phyloP scores from a whole-genome alignment of 2,888 invertebrate genomes.

The Pterobdella sp. region DNA sequence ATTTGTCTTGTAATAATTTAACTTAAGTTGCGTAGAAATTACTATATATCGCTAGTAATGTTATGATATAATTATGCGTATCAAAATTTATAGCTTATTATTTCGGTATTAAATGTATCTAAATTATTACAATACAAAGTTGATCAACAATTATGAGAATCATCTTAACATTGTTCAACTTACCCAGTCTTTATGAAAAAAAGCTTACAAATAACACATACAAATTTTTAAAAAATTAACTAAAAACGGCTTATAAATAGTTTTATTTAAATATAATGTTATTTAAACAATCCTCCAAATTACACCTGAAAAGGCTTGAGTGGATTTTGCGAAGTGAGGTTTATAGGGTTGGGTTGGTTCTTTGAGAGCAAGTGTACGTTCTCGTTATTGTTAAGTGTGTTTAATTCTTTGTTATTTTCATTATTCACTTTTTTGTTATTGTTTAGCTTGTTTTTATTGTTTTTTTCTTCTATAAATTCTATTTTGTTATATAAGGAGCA shows the following conservation, averaged over 20 bases:
- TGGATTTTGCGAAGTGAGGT: not conserved
- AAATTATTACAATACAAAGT: too few relatives aligned
- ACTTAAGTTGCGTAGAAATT: too few relatives aligned
- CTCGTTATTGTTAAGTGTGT: not conserved
- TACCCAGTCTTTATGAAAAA: too few relatives aligned
- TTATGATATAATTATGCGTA: too few relatives aligned
- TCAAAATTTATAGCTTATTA: too few relatives aligned
- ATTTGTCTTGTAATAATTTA: too few relatives aligned
- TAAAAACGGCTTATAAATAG: not conserved
- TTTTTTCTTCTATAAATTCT: not conserved
- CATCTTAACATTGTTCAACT: too few relatives aligned
- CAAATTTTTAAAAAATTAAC: too few relatives aligned
- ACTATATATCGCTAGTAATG: too few relatives aligned
- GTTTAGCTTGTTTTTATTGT: not conserved
- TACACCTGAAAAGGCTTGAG: slow-evolving; percentile 4
- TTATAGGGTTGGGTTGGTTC: not conserved
- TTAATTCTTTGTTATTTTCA: not conserved
- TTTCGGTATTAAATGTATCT: too few relatives aligned
- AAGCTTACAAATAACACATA: too few relatives aligned
- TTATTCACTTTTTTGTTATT: not conserved
- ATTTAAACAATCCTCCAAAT: not conserved
- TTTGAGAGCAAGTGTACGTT: not conserved
- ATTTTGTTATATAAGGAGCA: not conserved
- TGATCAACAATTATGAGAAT: too few relatives aligned
- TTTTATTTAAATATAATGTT: not conserved